Evolutionary conservation across 92 coral and sea anemone genomes (phyloP), one percentile per base, ranked within the genome.

Genomic region (Phymanthus crucifer): DNA sequence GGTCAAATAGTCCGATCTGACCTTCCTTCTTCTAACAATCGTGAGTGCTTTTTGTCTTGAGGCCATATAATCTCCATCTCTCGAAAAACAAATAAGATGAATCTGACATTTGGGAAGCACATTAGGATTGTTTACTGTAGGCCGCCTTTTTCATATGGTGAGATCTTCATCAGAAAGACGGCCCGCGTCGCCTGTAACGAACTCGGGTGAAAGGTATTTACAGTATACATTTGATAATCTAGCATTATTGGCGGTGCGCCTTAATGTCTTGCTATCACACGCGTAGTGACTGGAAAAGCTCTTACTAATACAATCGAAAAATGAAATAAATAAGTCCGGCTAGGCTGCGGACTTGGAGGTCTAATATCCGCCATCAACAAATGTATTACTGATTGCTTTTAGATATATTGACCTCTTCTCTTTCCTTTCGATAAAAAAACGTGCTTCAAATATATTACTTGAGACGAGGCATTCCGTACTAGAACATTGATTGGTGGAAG

Each of bases 131-230:
- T 27, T 29, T 61, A 6, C 0, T 61, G 32, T 6, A 29, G 10
- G 34, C 35, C 11, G 34, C 0, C 29, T 21, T n/a, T 54, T 54
- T 54, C 4, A 26, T 27, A 61, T 27, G 14, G 29, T 10, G 9
- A 24, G 35, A 61, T 61, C 68, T 61, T 2, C 2, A 29, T 8
- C 34, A 61, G 32, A 29, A 27, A 61, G 18, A 61, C 3, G 5
- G 34, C 68, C n/a, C n/a, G n/a, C 68, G 68, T 61, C 68, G 68
- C 29, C 68, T 61, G n/a, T n/a, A 61, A 27, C 68, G 14, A 27
- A n/a, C 23, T 61, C 32, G 5, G 5, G 16, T 61, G 17, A 29
- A 61, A 1, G 21, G 8, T 24, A n/a, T 61, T 61, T 61, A 6
- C 5, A n/a, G 1, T 1, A 0, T 3, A 61, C 68, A 61, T 17